phyloP scores from a whole-genome alignment of 23 tunicate species.

The Styela clava region DNA sequence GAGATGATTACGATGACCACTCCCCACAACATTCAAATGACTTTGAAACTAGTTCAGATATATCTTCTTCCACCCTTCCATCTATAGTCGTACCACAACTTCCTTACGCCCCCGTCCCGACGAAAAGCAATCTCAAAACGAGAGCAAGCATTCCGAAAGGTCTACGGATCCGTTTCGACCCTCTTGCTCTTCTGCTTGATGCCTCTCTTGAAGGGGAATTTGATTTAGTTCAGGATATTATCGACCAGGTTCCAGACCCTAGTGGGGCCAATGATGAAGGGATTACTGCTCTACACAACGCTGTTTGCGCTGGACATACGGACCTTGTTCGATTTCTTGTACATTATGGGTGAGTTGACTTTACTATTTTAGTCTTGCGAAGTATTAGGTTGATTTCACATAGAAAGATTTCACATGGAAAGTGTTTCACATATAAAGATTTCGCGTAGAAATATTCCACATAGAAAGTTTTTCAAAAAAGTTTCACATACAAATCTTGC shows the following conservation, averaged over 20 bases:
- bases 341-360: conserved; percentile 70
- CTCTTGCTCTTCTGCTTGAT: conserved; percentile 91
- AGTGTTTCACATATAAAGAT: no score
- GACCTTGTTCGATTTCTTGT: conserved; percentile 92
- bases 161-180: conserved; percentile 57
- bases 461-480: no score
- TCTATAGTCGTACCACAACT: conserved; percentile 23
- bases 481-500: no score
- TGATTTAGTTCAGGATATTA: conserved; percentile 78
- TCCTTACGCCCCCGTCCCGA: conserved; percentile 38
- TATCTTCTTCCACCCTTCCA: conserved; percentile 17
- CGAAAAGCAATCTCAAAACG: conserved; percentile 71
- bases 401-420: no score
- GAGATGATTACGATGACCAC: conserved; percentile 11
- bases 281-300: conserved; percentile 97
- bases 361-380: not conserved
- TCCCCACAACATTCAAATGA: conserved; percentile 13
- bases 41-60: conserved; percentile 19
- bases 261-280: conserved; percentile 99
- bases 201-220: conserved; percentile 94
- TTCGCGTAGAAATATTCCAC: no score
- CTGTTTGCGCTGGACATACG: conserved; percentile 95
- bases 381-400: no score
- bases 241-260: conserved; percentile 64
- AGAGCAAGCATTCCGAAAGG: conserved; percentile 7